phyloP scores from a whole-genome alignment of 2,113 vertebrate genomes.

The Meriones unguiculatus region DNA sequence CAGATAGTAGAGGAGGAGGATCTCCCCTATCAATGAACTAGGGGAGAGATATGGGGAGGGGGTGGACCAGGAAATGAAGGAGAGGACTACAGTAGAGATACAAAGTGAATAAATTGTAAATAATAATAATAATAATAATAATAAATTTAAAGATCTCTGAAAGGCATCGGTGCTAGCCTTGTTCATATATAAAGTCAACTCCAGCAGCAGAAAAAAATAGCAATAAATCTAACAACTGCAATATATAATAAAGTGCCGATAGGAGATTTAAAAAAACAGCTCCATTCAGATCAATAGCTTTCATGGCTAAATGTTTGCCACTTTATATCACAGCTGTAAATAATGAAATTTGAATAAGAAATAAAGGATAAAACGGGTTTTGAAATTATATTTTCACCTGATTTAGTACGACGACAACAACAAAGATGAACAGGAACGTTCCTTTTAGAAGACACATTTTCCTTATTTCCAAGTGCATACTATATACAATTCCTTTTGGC shows the following conservation, averaged over 20 bases:
- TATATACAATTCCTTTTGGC: not conserved
- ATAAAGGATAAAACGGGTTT: conserved; percentile 7
- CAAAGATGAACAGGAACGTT: not conserved
- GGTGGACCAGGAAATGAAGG: no score
- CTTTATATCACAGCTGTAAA: conserved; percentile 22
- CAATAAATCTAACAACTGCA: not conserved
- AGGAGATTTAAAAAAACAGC: not conserved
- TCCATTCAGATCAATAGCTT: not conserved
- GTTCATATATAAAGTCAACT: not conserved
- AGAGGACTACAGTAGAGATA: no score
- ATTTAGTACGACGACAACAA: not conserved
- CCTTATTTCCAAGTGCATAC: not conserved
- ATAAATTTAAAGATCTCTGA: not conserved
- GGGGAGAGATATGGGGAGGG: no score
- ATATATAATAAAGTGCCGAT: not conserved
- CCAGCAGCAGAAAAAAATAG: not conserved
- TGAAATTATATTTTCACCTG: conserved; percentile 16
- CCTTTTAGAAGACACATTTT: conserved; percentile 23
- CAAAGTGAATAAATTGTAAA: no score
- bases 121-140: no score
- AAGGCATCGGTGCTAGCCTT: not conserved
- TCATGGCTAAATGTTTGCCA: not conserved
- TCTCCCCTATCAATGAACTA: no score
- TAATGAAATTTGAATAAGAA: conserved; percentile 38
- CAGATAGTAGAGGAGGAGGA: no score